Evolutionary conservation across 1,140 invertebrate species (phyloP), one percentile per base, ranked within the genome.

Genomic region (Zaprionus tsacasi): DNA sequence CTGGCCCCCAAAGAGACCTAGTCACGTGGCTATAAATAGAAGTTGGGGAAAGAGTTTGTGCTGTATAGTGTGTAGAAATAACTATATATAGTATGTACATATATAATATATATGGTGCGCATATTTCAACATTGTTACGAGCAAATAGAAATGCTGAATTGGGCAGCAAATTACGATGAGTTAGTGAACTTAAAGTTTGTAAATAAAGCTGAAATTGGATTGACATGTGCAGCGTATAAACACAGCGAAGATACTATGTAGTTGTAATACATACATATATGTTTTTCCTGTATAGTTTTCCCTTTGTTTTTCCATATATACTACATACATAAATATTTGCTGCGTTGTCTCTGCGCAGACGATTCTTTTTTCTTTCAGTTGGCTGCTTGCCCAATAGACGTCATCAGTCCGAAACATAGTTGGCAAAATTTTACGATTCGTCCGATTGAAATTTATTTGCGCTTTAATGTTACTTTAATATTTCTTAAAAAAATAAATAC

Each of bases 351-450:
- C 52, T 73, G 30, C 10, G 50, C 65, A 36, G 58, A 76, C 36
- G 33, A 55, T 70, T 70, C 21, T 65, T 57, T 57, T 43, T 43
- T 45, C n/a, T 15, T 45, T 45, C n/a, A 3, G 75, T 79, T 88
- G 83, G 76, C 72, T 30, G 50, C 64, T 69, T 66, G 82, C 79
- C 82, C 79, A 82, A 79, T 45, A 79, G 50, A 78, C 79, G 76
- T 76, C 79, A 75, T 65, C 66, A 76, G 70, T 70, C 13, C 17
- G 17, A 60, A 52, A 33, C 11, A 38, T 36, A 50, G 17, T 33
- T 17, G 13, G 50, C 54, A 43, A n/a, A 11, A 11, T 27, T 43
- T 27, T 48, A 30, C 27, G 58, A 21, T 54, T 40, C 25, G 52
- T 15, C 12, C 54, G 27, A 73, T 73, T 73, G 65, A 68, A 40